Evolutionary conservation across 2,113 vertebrate genomes (phyloP), one percentile per base, ranked within the genome.

Genomic region (Tretioscincus oriximinensis): DNA sequence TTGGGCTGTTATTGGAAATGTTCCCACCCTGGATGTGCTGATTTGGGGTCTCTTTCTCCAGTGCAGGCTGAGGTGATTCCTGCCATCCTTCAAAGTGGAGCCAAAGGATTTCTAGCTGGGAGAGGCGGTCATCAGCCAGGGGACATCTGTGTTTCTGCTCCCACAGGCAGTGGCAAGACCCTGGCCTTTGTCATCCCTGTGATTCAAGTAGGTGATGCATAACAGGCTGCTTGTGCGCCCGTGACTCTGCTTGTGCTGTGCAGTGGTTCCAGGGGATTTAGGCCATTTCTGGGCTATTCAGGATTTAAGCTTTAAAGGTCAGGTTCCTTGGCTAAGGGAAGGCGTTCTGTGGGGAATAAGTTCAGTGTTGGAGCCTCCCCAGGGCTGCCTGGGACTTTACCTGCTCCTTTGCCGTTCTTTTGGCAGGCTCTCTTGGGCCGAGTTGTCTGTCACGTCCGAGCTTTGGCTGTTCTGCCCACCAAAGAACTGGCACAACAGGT

Each of bases 401-500:
- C 84, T 81, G 22, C n/a, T 7, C 18, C 35, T 51, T 45, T 41
- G 35, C 21, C 41, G 49, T 77, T 87, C 0, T 74, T 65, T 76
- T 60, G 51, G 49, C 88, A 99, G 98, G 95, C 95, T 7, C 93
- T 99, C 82, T 88, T 96, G 64, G 81, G 90, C 31, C 94, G 98
- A 11, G 96, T 96, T 1, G 95, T 98, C 78, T 97, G 98, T 91
- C 93, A 95, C 7, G 92, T 99, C 7, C 95, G 98, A 6, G 98
- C 96, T 65, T 87, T 99, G 92, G 96, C 91, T 0, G 94, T 99
- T 80, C 81, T 99, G 81, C 98, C 98, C 29, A 99, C 98, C 58
- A 99, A 99, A 93, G 98, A 99, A 84, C 93, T 99, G 22, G 97
- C 97, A 58, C 97, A 98, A 75, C 98, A 99, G 98, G 98, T 97